Evolutionary conservation across 2,888 invertebrate species (phyloP).

Genomic region (Latheticus oryzae): DNA sequence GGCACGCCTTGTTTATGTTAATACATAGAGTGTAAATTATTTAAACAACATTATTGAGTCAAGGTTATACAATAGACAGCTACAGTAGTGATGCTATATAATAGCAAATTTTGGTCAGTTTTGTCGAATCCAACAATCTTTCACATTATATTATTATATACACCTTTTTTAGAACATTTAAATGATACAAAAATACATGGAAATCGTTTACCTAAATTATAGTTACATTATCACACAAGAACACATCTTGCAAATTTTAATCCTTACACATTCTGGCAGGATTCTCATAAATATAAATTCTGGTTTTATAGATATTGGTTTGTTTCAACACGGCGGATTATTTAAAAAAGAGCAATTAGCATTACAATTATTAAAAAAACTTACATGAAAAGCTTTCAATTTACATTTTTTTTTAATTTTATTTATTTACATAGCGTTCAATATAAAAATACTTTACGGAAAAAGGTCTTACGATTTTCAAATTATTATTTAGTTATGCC

Average conservation of each 20-base stretch:
- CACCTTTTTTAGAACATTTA: constrained; percentile 40
- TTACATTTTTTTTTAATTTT: constrained; percentile 12
- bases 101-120: constrained; percentile 44
- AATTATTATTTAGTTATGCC: constrained; percentile 30
- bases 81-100: constrained; percentile 40
- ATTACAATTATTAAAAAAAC: no score
- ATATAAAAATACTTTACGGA: constrained; percentile 40
- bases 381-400: constrained; percentile 22
- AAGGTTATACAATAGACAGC: constrained; percentile 33
- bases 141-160: constrained; percentile 17
- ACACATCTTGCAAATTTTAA: constrained; percentile 37
- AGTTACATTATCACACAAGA: constrained; percentile 48
- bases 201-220: constrained; percentile 44
- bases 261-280: constrained; percentile 37
- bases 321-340: constrained; percentile 1
- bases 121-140: constrained; percentile 33
- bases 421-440: constrained; percentile 15
- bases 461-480: constrained; percentile 27
- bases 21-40: constrained; percentile 29
- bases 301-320: not conserved
- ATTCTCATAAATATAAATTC: constrained; percentile 26
- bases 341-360: no score
- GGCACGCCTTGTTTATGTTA: constrained; percentile 29
- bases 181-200: constrained; percentile 51
- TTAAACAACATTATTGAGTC: constrained; percentile 31